phyloP scores from a whole-genome alignment of 2,113 vertebrate species.

The Bos javanicus region DNA sequence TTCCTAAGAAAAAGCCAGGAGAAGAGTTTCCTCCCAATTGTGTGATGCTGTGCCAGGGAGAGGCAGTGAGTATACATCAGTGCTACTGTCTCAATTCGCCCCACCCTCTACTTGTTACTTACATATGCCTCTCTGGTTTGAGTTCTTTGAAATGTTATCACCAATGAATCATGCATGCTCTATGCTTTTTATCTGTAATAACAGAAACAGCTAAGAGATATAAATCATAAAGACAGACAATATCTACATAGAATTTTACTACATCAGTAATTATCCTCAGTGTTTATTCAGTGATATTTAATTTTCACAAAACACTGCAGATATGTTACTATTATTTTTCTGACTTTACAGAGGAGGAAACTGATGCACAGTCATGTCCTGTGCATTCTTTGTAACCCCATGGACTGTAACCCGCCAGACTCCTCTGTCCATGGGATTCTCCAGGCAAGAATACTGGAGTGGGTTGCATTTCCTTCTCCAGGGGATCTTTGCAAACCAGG shows the following conservation, averaged over 20 bases:
- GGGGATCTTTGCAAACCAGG: background rate
- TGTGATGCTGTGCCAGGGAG: background rate
- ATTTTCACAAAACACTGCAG: background rate
- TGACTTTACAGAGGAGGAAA: background rate
- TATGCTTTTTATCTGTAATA: background rate
- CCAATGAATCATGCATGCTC: background rate
- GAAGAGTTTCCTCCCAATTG: background rate
- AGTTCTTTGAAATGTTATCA: background rate
- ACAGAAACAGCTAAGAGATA: background rate
- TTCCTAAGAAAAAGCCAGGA: background rate
- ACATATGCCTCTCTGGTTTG: background rate
- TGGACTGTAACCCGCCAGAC: background rate
- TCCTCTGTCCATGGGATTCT: background rate
- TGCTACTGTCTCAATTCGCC: background rate
- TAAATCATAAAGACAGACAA: background rate
- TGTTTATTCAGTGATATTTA: background rate
- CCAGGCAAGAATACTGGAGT: background rate
- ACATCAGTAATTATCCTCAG: background rate
- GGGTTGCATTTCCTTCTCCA: background rate
- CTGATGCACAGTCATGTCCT: background rate
- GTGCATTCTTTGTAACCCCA: background rate
- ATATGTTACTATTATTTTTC: background rate
- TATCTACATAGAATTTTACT: background rate
- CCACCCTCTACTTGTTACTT: background rate
- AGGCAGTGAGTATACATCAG: background rate